phyloP scores from a whole-genome alignment of 2,797 vertebrate genomes.

The Xenopus petersii region DNA sequence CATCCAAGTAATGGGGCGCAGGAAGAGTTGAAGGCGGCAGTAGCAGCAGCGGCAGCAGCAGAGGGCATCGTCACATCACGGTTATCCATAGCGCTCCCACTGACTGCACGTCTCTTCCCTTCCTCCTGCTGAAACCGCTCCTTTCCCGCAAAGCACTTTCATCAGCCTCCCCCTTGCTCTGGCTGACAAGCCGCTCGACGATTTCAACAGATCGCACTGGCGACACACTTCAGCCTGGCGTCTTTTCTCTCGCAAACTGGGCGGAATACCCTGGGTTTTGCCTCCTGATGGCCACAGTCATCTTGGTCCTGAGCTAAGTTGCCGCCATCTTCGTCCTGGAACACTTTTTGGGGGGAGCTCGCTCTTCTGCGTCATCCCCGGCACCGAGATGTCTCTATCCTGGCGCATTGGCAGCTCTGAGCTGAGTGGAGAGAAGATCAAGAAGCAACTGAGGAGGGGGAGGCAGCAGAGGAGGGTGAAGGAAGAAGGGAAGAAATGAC shows the following conservation, averaged over 20 bases:
- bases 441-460: conserved; percentile 21
- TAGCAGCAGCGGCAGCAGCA: conserved; percentile 26
- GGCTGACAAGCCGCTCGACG: conserved; percentile 7
- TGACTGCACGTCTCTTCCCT: conserved; percentile 79
- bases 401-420: conserved; percentile 82
- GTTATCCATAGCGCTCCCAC: conserved; percentile 84
- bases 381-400: conserved; percentile 87
- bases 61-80: conserved; percentile 80
- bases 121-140: conserved; percentile 57
- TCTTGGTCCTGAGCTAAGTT: conserved; percentile 95
- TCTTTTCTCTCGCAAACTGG: conserved; percentile 74
- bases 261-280: conserved; percentile 79
- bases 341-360: conserved; percentile 89
- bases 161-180: conserved; percentile 62
- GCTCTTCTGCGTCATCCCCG: conserved; percentile 97
- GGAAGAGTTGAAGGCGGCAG: conserved; percentile 46
- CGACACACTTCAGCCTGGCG: conserved; percentile 63
- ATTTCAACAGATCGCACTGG: conserved; percentile 15
- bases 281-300: conserved; percentile 82
- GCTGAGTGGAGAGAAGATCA: conserved; percentile 35
- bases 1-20: conserved; percentile 66
- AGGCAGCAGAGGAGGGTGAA: conserved; percentile 32
- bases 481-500: conserved; percentile 42
- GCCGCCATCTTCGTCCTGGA: conserved; percentile 99
- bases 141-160: conserved; percentile 68